These are phyloP conservation scores for Clavelina lepadiformis DNA, from an alignment of 23 tunicate genomes.

Conservation along the genomic window DNA sequence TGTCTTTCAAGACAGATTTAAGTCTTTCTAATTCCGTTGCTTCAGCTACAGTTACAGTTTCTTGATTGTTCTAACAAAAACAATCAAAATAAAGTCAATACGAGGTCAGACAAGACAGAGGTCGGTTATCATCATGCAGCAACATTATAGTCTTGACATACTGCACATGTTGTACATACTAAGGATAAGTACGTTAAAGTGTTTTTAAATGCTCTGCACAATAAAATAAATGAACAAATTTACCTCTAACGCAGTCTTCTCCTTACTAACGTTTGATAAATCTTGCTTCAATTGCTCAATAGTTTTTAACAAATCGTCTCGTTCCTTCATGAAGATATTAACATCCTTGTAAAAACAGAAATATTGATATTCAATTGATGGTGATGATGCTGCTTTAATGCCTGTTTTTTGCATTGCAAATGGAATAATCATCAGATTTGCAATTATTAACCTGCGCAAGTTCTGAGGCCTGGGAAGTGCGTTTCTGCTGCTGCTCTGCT, in stretches of 20 bases:
- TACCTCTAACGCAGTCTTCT: conserved; percentile 22
- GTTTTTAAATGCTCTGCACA: no score
- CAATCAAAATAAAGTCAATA: no score
- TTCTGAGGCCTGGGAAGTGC: conserved; percentile 26
- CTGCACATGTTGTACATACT: no score
- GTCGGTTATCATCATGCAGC: no score
- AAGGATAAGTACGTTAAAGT: no score
- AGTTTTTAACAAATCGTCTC: conserved; percentile 35
- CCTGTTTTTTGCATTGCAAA: background rate
- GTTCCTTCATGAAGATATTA: conserved; percentile 31
- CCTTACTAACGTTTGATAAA: conserved; percentile 12
- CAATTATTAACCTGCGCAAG: conserved; percentile 6
- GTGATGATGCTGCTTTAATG: no score
- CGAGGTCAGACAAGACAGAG: no score
- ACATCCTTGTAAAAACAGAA: conserved; percentile 40
- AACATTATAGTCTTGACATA: no score
- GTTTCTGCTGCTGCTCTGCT: conserved; percentile 11
- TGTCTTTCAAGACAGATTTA: conserved; percentile 25
- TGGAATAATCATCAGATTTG: background rate
- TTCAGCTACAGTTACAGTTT: conserved; percentile 1
- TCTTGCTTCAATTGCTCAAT: conserved; percentile 25
- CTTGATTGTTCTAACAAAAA: no score
- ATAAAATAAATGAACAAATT: background rate
- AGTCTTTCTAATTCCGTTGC: conserved; percentile 30
- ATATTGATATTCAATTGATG: no score